A percentile compares a stretch with the other conserved stretches of the same genome.
Evolutionary conservation across 92 coral and sea anemone genomes (phyloP).

Genomic region (Phenganax stokvisi): DNA sequence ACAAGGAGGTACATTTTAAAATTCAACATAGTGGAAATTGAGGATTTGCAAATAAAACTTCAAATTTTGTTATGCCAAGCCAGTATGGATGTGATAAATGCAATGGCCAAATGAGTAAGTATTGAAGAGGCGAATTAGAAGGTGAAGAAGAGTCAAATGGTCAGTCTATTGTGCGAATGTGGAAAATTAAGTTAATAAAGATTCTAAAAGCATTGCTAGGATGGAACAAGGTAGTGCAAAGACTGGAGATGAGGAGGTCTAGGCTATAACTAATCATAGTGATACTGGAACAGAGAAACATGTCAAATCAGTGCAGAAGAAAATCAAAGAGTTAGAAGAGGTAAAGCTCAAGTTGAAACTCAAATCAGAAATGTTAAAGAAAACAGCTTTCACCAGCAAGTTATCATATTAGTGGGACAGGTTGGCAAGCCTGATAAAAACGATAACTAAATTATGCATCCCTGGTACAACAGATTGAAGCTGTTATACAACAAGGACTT

Average conservation of each 20-base stretch:
- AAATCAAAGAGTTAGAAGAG: background rate
- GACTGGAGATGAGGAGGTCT: background rate
- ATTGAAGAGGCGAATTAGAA: slow-evolving; percentile 10
- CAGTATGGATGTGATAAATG: background rate
- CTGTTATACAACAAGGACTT: slow-evolving; percentile 39
- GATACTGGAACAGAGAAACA: background rate
- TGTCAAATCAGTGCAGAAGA: background rate
- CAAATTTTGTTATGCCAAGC: slow-evolving; percentile 10
- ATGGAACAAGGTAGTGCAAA: background rate
- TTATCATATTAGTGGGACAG: slow-evolving; percentile 40
- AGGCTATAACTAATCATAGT: too few relatives aligned
- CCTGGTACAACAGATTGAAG: slow-evolving; percentile 51
- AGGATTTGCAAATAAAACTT: background rate
- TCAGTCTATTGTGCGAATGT: background rate
- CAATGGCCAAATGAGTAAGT: background rate
- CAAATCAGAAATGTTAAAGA: background rate
- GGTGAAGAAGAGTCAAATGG: background rate
- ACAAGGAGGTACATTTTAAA: background rate
- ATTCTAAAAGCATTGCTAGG: background rate
- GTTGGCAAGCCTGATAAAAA: slow-evolving; percentile 60
- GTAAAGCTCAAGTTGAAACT: background rate
- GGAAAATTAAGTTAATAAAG: background rate
- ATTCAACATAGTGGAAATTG: background rate
- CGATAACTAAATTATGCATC: slow-evolving; percentile 56
- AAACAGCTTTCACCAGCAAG: background rate